Base-by-base conservation (phyloP, 2,113 vertebrate species). In the Galeopterus variegatus region DNA sequence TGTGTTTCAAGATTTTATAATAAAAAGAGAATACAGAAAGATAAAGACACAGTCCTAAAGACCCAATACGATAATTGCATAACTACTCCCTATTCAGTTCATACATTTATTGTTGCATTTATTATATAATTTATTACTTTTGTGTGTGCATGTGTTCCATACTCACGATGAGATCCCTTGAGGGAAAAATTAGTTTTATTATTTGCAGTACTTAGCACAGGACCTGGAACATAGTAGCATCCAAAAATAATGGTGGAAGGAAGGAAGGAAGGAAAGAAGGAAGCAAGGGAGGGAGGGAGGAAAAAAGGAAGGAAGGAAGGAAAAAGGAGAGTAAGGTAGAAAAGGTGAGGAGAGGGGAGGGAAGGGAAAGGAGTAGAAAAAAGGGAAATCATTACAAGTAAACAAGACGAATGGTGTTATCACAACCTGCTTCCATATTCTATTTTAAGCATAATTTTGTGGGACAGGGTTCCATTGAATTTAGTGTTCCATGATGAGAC, bases 111-210 rank as follows among this genome's bases (percentile, higher is more conserved):
- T 69, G 7, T 64, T 36, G 24, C 2, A 21, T 6, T 93, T 91
- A 80, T 31, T 31, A 45, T 15, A 26, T 58, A 72, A 58, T 48
- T 70, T 73, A 28, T 52, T 82, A 21, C 6, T 45, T 52, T 75
- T 67, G 18, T 69, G 23, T 93, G 24, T 65, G 6, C 56, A 12
- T 94, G n/a, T 82, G 67, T 67, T 45, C 19, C 64, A n/a, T 28
- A 65, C 0, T 64, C 75, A 67, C 41, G 81, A n/a, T 36, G 9
- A 75, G 41, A 70, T 65, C 23, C 5, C 18, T 26, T 65, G 52
- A 82, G 10, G 41, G 48, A 70, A 89, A 93, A 70, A 21, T 50
- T 54, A 7, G 41, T 75, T 73, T 93, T 82, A 67, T 95, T 93
- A n/a, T 67, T 88, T 82, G 7, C 28, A 95, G 72, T 45, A 36